phyloP scores from a whole-genome alignment of 2,888 invertebrate genomes.

The Parnassius orleans region DNA sequence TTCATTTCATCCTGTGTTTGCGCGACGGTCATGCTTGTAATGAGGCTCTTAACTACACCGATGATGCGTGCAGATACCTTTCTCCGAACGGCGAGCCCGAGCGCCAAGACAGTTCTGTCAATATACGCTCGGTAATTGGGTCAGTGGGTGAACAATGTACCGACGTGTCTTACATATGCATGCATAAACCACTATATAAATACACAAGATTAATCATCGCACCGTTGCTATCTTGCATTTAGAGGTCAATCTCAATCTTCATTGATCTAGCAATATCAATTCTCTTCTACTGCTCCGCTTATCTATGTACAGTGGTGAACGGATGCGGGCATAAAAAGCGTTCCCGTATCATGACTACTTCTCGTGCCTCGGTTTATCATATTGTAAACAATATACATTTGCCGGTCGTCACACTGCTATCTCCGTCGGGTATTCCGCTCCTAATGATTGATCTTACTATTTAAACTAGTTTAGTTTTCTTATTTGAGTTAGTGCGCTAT shows the following conservation, averaged over 20 bases:
- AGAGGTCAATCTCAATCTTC: slow-evolving; percentile 23
- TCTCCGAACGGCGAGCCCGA: slow-evolving; percentile 54
- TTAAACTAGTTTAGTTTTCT: slow-evolving; percentile 2
- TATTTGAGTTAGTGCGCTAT: background rate
- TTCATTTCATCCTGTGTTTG: slow-evolving; percentile 6
- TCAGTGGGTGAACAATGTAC: slow-evolving; percentile 70
- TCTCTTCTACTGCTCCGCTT: slow-evolving; percentile 25
- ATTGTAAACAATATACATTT: slow-evolving; percentile 40
- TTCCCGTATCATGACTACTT: slow-evolving; percentile 41
- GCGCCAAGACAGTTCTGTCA: slow-evolving; percentile 76
- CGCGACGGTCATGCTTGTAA: background rate
- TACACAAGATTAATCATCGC: slow-evolving; percentile 24
- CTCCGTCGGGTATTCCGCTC: slow-evolving; percentile 9
- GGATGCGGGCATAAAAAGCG: slow-evolving; percentile 41
- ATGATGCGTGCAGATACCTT: slow-evolving; percentile 41
- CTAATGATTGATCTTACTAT: slow-evolving; percentile 12
- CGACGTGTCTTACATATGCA: slow-evolving; percentile 44
- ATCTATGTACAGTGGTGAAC: slow-evolving; percentile 30
- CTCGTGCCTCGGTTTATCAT: slow-evolving; percentile 55
- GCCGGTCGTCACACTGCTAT: slow-evolving; percentile 30
- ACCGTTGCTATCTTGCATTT: slow-evolving; percentile 16
- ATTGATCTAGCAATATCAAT: slow-evolving; percentile 25
- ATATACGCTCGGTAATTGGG: slow-evolving; percentile 72
- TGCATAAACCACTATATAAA: slow-evolving; percentile 39
- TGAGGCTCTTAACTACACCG: slow-evolving; percentile 33